Base-by-base conservation (phyloP, 2,888 invertebrate species). In the Tribolium freemani region DNA sequence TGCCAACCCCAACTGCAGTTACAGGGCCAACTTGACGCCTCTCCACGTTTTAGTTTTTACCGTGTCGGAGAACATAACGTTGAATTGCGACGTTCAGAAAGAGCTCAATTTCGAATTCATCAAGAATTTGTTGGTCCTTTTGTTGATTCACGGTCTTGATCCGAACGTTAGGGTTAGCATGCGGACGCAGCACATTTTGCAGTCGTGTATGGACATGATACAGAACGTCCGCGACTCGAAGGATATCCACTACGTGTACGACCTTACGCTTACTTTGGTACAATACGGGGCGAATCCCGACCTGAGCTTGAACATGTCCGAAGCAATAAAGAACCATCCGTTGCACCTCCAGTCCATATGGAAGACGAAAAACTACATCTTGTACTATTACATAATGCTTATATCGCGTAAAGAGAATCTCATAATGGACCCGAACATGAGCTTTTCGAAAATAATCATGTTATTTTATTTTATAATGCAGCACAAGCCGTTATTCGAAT, bases 271-370 rank as follows among this genome's bases (percentile, higher is more conserved):
- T 73, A 92, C 92, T 0, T 88, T 94, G 11, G 89, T 70, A 54
- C 93, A 93, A 83, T 92, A 92, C 82, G 93, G 93, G 61, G 93
- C 93, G 48, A 90, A 93, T 87, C 92, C 93, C 10, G 91, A 93
- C 81, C 87, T 92, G 69, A 90, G 90, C 77, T 87, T 92, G 44
- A 87, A 85, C 75, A 86, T 87, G 80, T 84, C 86, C 1, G 87
- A 87, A 82, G 86, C 85, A 77, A 84, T 87, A 78, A 86, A 86
- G 71, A 84, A 83, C 71, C 85, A 86, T 73, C 83, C 84, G 9
- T 73, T 83, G 54, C 84, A 84, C 72, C 81, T 84, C 70, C 84
- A 85, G 70, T 86, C 87, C 73, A 84, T 89, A 63, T 90, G 90
- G 86, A 90, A 90, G 80, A 88, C 89, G 9, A 88, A 89, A 75